Evolutionary conservation across 2,888 invertebrate species (phyloP).

Genomic region (Ditula angustiorana): DNA sequence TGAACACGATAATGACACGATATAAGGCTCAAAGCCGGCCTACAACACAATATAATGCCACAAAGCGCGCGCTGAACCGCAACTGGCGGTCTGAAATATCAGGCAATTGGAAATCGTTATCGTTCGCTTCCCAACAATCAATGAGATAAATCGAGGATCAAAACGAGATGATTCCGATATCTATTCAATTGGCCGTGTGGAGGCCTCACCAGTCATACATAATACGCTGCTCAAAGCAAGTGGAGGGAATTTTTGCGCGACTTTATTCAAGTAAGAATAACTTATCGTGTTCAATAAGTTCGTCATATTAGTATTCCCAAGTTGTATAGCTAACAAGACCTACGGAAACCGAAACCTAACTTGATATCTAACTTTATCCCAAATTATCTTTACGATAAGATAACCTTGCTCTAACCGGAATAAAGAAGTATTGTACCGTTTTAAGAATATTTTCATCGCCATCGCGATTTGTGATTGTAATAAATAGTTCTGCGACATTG

Average conservation of each 20-base stretch:
- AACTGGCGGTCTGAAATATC: slow-evolving; percentile 60
- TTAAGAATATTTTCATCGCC: not conserved
- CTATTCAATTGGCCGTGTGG: slow-evolving; percentile 41
- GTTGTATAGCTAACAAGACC: not conserved
- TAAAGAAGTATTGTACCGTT: not conserved
- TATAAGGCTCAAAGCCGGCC: slow-evolving; percentile 50
- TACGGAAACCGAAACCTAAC: not conserved
- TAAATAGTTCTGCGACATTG: too few relatives aligned
- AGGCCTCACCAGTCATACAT: slow-evolving; percentile 1
- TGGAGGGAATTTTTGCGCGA: slow-evolving; percentile 11
- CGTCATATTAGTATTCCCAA: not conserved
- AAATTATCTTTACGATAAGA: slow-evolving; percentile 26
- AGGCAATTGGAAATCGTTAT: slow-evolving; percentile 64
- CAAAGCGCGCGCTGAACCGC: slow-evolving; percentile 63
- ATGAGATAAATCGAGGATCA: slow-evolving; percentile 66
- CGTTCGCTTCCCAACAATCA: slow-evolving; percentile 58
- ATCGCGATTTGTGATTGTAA: not conserved
- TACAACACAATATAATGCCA: slow-evolving; percentile 46
- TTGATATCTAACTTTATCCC: not conserved
- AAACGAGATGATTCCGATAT: slow-evolving; percentile 60
- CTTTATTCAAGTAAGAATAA: not conserved
- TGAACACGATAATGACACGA: slow-evolving; percentile 48
- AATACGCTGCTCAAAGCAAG: slow-evolving; percentile 6
- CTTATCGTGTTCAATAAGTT: not conserved
- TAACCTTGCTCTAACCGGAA: not conserved